Evolutionary conservation across 2,888 invertebrate species (phyloP).

Genomic region (Netelia melanura): DNA sequence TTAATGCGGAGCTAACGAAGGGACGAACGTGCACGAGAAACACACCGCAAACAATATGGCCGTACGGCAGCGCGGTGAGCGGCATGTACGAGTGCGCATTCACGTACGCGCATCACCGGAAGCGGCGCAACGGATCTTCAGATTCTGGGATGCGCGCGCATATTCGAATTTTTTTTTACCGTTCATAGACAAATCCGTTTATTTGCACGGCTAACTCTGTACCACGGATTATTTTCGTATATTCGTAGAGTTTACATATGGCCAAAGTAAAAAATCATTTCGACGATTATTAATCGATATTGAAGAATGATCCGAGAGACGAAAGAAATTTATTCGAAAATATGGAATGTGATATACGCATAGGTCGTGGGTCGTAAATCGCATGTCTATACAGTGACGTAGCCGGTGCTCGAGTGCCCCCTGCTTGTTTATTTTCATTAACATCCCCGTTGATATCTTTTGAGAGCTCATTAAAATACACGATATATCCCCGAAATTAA

Average conservation of each 20-base stretch:
- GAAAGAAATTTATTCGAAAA: neutral
- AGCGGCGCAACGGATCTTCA: conserved; percentile 37
- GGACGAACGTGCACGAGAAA: conserved; percentile 72
- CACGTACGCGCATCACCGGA: conserved; percentile 58
- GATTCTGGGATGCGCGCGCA: conserved; percentile 54
- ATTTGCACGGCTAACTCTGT: neutral
- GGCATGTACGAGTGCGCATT: conserved; percentile 57
- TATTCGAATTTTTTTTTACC: conserved; percentile 42
- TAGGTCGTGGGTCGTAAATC: neutral
- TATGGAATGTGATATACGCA: neutral
- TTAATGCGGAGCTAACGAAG: conserved; percentile 55
- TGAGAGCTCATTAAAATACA: neutral
- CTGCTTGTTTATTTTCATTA: neutral
- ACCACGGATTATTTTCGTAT: neutral
- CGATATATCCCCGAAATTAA: conserved; percentile 3
- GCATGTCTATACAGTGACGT: neutral
- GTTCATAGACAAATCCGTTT: conserved; percentile 7
- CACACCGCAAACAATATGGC: conserved; percentile 80
- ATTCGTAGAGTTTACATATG: neutral
- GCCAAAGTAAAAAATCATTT: neutral
- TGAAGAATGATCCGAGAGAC: neutral
- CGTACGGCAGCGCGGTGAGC: conserved; percentile 73
- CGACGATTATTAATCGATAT: neutral
- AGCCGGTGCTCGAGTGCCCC: no score
- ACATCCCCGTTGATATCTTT: neutral